Base-by-base conservation (phyloP, 2,113 vertebrate species). In the Halichoerus grypus region DNA sequence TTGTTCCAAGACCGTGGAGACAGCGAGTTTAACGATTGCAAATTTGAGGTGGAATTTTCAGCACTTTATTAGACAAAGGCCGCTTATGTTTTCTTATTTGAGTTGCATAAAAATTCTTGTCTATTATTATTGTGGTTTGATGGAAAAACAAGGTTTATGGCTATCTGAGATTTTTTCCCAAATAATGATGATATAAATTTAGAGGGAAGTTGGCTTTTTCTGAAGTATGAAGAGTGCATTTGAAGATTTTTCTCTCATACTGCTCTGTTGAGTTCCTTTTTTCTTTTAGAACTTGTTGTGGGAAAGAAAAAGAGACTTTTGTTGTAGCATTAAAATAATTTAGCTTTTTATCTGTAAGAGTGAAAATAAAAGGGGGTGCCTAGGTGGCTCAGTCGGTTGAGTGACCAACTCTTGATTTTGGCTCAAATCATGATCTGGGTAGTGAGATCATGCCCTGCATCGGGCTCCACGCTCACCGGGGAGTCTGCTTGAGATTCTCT, bases 171-270 rank as follows among this genome's bases (percentile, higher is more conserved):
- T 77, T 24, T 53, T 93, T 67, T 36, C 3, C 22, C 63, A 88
- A 92, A 92, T 74, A 93, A 77, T n/a, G 36, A 59, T 84, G n/a
- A 91, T 91, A 55, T 46, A 83, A 92, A 59, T 33, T 85, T 79
- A 69, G 49, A 71, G 49, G 31, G 7, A 87, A 88, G 31, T 36
- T 88, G 39, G n/a, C 14, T 92, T 97, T 97, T 91, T 59, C 53
- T 83, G 28, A 93, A 94, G 42, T 49, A 67, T 79, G 9, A 39
- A 80, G 36, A 85, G 63, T 10, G 10, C 8, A 49, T n/a, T 65
- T 91, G 69, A 95, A 83, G 6, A n/a, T 55, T 51, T 91, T 46
- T 19, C 13, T 3, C 9, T 81, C 2, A 13, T 76, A 28, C 65
- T 57, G 95, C 28, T 93, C 31, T 55, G 4, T 22, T 46, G 14